A percentile compares a stretch with the other conserved stretches of the same genome.
Conservation (phyloP, 2,113 vertebrate species). For the Laticauda colubrina region DNA sequence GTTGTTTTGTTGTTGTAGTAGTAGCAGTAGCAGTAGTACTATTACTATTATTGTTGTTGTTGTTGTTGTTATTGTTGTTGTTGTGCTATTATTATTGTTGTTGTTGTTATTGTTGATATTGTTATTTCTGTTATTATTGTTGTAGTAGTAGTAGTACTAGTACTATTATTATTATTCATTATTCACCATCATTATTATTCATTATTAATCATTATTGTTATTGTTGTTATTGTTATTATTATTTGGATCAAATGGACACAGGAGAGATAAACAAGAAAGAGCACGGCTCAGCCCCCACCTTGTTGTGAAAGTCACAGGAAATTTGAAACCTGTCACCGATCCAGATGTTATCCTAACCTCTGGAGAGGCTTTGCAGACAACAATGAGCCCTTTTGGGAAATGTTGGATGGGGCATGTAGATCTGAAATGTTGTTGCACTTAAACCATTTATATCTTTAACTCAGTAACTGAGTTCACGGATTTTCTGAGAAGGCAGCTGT, state of each 20-base stretch:
- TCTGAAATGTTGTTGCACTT: not conserved
- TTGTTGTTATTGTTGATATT: no score
- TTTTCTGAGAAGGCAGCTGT: not conserved
- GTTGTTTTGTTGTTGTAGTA: no score
- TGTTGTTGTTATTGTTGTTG: no score
- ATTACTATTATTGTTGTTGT: no score
- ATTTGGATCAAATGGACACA: not conserved
- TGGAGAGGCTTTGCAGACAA: not conserved
- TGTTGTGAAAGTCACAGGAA: not conserved
- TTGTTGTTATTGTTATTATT: no score
- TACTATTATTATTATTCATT: no score
- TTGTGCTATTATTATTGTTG: no score
- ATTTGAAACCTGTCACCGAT: not conserved
- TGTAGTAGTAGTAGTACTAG: no score
- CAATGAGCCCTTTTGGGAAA: not conserved
- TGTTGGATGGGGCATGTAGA: not conserved
- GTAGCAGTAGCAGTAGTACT: no score
- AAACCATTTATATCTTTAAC: not conserved
- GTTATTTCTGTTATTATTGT: no score
- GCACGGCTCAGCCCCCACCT: not conserved
- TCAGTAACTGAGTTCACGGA: not conserved
- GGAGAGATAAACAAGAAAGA: not conserved
- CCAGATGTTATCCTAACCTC: not conserved
- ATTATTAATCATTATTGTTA: no score
- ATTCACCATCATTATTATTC: no score